Conservation (phyloP, 2,113 vertebrate genomes). For the Gobius niger region DNA sequence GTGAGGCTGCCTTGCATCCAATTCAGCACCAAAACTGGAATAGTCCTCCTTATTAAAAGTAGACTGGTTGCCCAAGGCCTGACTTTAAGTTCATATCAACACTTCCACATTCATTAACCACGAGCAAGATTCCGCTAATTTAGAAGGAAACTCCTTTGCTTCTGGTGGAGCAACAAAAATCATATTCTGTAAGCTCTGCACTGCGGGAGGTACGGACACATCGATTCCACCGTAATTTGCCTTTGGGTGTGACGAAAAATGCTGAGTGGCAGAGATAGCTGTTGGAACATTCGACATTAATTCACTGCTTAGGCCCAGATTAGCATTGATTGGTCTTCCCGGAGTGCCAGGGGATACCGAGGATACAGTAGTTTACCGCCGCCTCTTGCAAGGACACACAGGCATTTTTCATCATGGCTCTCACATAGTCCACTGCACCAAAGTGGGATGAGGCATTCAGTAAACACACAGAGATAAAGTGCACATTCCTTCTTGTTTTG, state of each 20-base stretch:
- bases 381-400: slow-evolving; percentile 14
- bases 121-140: slow-evolving; percentile 9
- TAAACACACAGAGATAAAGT: not conserved
- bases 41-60: not conserved
- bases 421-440: not conserved
- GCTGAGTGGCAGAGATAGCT: slow-evolving; percentile 56
- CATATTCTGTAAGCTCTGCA: slow-evolving; percentile 30
- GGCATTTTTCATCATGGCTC: slow-evolving; percentile 1
- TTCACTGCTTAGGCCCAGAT: slow-evolving; percentile 64
- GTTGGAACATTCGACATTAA: slow-evolving; percentile 60
- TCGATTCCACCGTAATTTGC: slow-evolving; percentile 66
- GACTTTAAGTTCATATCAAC: not conserved
- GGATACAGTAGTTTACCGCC: slow-evolving; percentile 28
- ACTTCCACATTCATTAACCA: slow-evolving; percentile 39
- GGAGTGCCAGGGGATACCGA: slow-evolving; percentile 14
- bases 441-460: slow-evolving; percentile 8
- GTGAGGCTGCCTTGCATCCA: not conserved
- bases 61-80: not conserved
- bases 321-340: slow-evolving; percentile 63
- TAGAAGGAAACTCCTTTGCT: slow-evolving; percentile 25
- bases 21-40: not conserved
- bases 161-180: slow-evolving; percentile 31
- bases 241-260: slow-evolving; percentile 61
- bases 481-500: not conserved
- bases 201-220: slow-evolving; percentile 36